Base-by-base conservation (phyloP, 2,113 vertebrate genomes). In the Sprattus sprattus region DNA sequence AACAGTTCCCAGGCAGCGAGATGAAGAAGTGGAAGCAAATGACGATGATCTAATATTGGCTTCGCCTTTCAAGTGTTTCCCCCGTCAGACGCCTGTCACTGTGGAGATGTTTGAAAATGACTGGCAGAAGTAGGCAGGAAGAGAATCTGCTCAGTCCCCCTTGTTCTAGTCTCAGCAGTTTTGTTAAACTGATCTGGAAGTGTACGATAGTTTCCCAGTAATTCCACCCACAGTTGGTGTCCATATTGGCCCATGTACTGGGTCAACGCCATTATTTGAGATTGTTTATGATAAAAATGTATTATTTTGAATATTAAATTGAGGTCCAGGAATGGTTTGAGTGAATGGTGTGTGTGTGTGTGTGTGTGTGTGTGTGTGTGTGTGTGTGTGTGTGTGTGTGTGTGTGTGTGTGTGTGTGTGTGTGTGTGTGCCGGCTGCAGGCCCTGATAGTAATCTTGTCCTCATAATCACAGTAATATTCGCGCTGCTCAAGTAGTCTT, bases 41-140 rank as follows among this genome's bases (percentile, higher is more conserved):
- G 32, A 86, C 89, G 78, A 57, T 81, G 84, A 86, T 78, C 82
- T 82, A 86, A 91, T 89, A 85, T 86, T 89, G 83, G 86, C 87
- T 87, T 80, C 71, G 84, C 86, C 88, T 91, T 92, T 88, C 85
- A 92, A 88, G 90, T 57, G 78, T 85, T 91, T 57, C 81, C 46
- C 75, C 83, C 85, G 64, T 88, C 88, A 89, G 85, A 85, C 71
- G 80, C 81, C 82, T 86, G 87, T 75, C 83, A 81, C 89, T 88
- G 89, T 88, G 0, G 89, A 86, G 85, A 32, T 39, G 71, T 78
- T 78, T 78, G 71, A 78, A 78, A 32, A 32, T 78, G 71, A 78
- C 71, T 32, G 71, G 71, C 64, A 71, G 64, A 71, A 9, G 64
- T 28, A 32, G 64, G 64, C n/a, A 71, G 25, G 28, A 32, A 13